Evolutionary conservation across 2,113 vertebrate species (phyloP), one percentile per base, ranked within the genome.

Genomic region (Ciconia maguari): DNA sequence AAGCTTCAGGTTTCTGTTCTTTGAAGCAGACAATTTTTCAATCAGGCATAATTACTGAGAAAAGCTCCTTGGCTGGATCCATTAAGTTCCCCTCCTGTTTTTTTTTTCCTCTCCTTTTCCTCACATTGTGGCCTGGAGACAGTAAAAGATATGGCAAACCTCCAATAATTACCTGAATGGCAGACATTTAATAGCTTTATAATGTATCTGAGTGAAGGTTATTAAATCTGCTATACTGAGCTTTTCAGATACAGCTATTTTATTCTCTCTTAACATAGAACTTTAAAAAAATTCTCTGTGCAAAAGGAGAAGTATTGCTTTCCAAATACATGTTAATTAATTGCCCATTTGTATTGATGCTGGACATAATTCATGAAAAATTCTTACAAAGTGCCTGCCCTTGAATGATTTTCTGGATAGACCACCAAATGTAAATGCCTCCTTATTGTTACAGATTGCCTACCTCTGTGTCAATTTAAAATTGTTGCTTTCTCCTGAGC

Each of bases 21-120:
- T 78, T 88, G 89, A 91, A 93, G 91, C 79, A 93, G 60, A 93
- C 91, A 88, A 58, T 95, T 96, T 96, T 96, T 54, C 69, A 87
- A 36, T 74, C 72, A 87, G 62, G 54, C 13, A 11, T 77, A 90
- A 83, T 71, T 95, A 46, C 52, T 52, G 68, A 74, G 76, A 71
- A 76, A 72, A 58, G 18, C 34, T 77, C 68, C 70, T 80, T 90
- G 81, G 77, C 66, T 61, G 49, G n/a, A 90, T 84, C 57, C 26
- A 46, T 84, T 85, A 90, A 93, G 44, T 57, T 89, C 11, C 46
- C 68, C 41, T 83, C 54, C 27, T 44, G 7, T 0, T 32, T 69
- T 61, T 44, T 12, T 49, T 20, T 18, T 54, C 20, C 51, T 26
- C 13, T 18, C 29, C 52, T 57, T 90, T 78, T 92, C 72, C 32